Percentiles rank a stretch among this genome's conserved stretches.
Conservation (phyloP, 2,113 vertebrate species). For the Heterochromis multidens region DNA sequence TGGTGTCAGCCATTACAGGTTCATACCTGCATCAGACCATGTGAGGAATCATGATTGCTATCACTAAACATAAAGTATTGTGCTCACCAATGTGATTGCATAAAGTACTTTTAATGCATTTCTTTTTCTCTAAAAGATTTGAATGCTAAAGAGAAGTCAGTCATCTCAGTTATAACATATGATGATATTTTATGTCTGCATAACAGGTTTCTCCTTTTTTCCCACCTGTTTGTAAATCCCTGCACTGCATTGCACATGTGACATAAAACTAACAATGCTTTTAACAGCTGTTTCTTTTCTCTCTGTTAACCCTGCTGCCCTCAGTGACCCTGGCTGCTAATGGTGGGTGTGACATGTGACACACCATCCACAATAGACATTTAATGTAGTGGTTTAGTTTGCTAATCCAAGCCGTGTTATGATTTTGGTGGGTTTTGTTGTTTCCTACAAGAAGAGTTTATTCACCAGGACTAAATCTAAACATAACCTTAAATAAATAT, state of each 20-base stretch:
- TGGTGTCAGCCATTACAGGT: conserved; percentile 82
- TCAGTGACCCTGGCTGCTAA: conserved; percentile 29
- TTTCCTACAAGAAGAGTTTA: no score
- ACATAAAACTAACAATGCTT: background rate
- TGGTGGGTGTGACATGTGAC: conserved; percentile 15
- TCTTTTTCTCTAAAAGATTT: background rate
- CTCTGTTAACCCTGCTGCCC: background rate
- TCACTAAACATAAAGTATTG: background rate
- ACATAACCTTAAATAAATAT: no score
- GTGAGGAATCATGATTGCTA: conserved; percentile 68
- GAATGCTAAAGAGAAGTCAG: background rate
- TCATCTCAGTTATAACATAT: background rate
- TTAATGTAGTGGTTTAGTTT: background rate
- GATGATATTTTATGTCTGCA: background rate
- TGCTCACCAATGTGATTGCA: background rate
- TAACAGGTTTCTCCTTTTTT: background rate
- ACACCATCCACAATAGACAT: background rate
- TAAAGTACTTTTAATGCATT: background rate
- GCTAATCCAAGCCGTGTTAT: no score
- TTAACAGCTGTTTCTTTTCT: background rate
- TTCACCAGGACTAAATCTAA: no score
- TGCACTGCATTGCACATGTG: background rate
- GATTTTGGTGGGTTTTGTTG: no score
- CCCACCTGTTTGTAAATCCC: background rate
- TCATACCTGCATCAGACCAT: conserved; percentile 78